Conservation (phyloP, 1,140 invertebrate species). For the Heliconius hewitsoni region DNA sequence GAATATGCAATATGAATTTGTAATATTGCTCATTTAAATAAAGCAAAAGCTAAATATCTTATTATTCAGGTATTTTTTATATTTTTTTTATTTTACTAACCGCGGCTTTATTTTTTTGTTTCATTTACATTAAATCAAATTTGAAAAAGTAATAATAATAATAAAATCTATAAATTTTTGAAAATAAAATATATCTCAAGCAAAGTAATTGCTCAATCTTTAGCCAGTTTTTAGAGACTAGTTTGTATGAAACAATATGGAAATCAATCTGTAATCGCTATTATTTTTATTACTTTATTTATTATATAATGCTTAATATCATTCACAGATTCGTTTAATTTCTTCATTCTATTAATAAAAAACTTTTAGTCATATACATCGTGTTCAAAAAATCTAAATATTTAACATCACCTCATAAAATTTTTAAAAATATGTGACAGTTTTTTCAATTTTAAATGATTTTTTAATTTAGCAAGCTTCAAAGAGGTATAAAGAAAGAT, state of each 20-base stretch:
- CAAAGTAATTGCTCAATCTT: slow-evolving; percentile 1
- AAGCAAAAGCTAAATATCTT: not conserved
- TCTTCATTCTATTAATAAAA: not conserved
- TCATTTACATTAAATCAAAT: not conserved
- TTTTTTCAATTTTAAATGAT: not conserved
- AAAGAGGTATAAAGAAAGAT: not conserved
- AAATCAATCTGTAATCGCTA: not conserved
- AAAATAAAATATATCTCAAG: not conserved
- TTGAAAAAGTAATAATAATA: too few relatives aligned
- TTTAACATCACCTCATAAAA: not conserved
- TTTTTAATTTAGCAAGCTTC: not conserved
- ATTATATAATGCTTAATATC: not conserved
- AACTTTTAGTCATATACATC: not conserved
- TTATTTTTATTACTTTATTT: not conserved
- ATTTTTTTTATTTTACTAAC: not conserved
- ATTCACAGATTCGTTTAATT: not conserved
- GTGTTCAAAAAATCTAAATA: not conserved
- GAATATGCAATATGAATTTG: not conserved
- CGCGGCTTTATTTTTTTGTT: not conserved
- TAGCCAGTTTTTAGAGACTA: not conserved
- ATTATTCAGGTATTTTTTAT: not conserved
- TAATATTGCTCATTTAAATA: not conserved
- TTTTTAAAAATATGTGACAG: not conserved
- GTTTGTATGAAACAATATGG: not conserved
- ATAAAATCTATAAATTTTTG: not conserved